Evolutionary conservation across 1,140 invertebrate species (phyloP).

Genomic region (Cherax quadricarinatus): DNA sequence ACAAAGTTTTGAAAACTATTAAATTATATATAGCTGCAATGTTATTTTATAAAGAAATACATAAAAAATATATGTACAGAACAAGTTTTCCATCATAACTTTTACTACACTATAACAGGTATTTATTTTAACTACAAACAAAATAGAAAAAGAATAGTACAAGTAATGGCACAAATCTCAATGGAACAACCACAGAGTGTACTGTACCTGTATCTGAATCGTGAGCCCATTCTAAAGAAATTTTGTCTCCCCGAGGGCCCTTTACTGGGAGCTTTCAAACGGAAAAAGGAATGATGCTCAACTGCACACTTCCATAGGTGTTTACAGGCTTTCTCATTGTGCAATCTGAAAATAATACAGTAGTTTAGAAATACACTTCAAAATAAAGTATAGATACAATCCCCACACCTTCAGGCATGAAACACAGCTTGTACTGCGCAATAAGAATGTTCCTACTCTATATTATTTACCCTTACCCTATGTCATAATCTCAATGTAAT

Average conservation of each 20-base stretch:
- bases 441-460: too few species aligned
- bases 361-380: too few species aligned
- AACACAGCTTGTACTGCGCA: too few species aligned
- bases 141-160: not conserved
- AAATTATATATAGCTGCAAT: too few species aligned
- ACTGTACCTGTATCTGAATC: constrained; percentile 91
- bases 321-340: constrained; percentile 98
- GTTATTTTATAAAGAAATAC: too few species aligned
- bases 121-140: not conserved
- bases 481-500: too few species aligned
- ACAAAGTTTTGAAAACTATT: not conserved
- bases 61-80: too few species aligned
- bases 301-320: constrained; percentile 99
- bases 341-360: constrained; percentile 80
- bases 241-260: constrained; percentile 93
- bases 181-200: not conserved
- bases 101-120: not conserved
- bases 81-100: not conserved
- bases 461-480: too few species aligned
- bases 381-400: too few species aligned
- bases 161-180: not conserved
- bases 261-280: constrained; percentile 92
- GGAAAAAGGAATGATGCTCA: constrained; percentile 99
- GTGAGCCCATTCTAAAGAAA: constrained; percentile 97
- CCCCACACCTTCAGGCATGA: too few species aligned